Evolutionary conservation across 2,888 invertebrate genomes (phyloP), one percentile per base, ranked within the genome.

Genomic region (Lasioglossum villosulum): DNA sequence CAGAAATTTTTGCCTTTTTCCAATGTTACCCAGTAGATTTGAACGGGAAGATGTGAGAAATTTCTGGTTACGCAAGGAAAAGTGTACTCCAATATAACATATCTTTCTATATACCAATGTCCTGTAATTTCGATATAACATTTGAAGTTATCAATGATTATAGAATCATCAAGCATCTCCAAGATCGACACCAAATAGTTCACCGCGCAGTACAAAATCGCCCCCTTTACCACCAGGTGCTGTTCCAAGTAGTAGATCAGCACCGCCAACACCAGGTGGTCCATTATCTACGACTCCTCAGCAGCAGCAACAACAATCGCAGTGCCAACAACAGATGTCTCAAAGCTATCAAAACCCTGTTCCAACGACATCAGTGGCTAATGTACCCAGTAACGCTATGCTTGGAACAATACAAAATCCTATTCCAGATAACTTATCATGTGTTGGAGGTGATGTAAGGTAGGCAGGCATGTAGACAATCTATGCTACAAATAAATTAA

Each of bases 91-190:
- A 0, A 12, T 42, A 6, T 52, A 30, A 30, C 30, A 59, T 16
- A 12, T 37, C 68, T 83, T 23, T 79, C 39, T 19, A 14, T 16
- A 56, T 4, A 23, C 16, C 5, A 10, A 23, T n/a, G 52, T 77
- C 63, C 30, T 37, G 8, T 52, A 19, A 73, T 37, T 23, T 1
- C 14, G 19, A 39, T 30, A n/a, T 4, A 48, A 66, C 39, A 39
- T 16, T 37, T 16, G 14, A 70, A 70, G 6, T 10, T 48, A 70
- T 70, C 1, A 19, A 52, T 76, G 84, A 56, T 93, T 92, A 27
- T 94, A 97, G 97, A 98, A 98, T 93, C 98, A 98, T 94, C 98
- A 98, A 93, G 96, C 97, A 12, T 98, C 98, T 42, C 98, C 98
- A 0, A 96, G 98, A 70, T 98, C 98, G 27, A 98, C 98, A 3